These are phyloP conservation scores for Psix sp. DNA, from an alignment of 1,140 invertebrate species.

Conservation along the genomic window DNA sequence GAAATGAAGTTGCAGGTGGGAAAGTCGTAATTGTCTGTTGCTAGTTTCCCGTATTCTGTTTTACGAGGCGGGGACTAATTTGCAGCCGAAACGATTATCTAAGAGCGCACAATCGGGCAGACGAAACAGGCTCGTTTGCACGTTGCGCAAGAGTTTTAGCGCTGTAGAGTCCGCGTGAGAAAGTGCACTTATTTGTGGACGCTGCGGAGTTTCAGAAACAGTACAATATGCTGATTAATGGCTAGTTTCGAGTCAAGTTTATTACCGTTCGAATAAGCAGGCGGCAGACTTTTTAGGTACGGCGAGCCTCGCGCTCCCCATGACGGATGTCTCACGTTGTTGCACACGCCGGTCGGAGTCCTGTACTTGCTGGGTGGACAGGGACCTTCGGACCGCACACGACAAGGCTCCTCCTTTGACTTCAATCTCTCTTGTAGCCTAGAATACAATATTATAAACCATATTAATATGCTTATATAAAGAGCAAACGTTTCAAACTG, in stretches of 20 bases:
- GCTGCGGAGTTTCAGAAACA: neutral
- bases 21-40: no score
- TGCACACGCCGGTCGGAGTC: conserved; percentile 92
- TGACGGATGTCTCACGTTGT: conserved; percentile 92
- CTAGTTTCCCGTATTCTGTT: no score
- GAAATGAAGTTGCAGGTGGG: no score
- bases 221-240: conserved; percentile 18
- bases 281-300: conserved; percentile 86
- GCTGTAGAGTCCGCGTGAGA: no score
- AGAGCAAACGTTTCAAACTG: no score
- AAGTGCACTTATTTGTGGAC: neutral
- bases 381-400: conserved; percentile 68
- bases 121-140: no score
- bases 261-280: conserved; percentile 91
- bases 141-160: neutral
- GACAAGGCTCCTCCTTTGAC: conserved; percentile 58
- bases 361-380: conserved; percentile 88
- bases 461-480: no score
- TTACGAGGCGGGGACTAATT: no score
- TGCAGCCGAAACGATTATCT: no score
- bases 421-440: conserved; percentile 62
- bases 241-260: conserved; percentile 1
- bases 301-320: conserved; percentile 92
- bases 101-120: no score
- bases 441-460: conserved; percentile 8